Evolutionary conservation across 2,113 vertebrate genomes (phyloP).

Genomic region (Phocoena phocoena): DNA sequence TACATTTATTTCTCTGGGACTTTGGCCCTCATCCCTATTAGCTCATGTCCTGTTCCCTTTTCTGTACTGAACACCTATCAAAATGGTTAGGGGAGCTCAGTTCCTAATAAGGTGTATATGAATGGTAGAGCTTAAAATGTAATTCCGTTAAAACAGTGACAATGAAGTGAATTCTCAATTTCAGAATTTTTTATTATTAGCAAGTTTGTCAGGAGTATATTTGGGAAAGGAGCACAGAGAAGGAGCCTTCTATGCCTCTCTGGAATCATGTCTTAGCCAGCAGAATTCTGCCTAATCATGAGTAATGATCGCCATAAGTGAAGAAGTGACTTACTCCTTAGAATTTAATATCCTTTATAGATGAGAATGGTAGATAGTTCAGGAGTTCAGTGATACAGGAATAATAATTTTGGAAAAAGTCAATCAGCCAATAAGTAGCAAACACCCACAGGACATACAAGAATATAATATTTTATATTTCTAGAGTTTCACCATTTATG

Average conservation of each 20-base stretch:
- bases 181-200: background rate
- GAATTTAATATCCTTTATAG: background rate
- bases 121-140: background rate
- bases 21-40: background rate
- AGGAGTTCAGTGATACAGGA: background rate
- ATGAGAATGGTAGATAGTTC: background rate
- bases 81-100: background rate
- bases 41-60: background rate
- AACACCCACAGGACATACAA: background rate
- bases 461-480: background rate
- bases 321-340: background rate
- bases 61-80: background rate
- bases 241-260: background rate
- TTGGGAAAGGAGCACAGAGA: background rate
- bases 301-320: background rate
- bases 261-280: background rate
- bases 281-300: background rate
- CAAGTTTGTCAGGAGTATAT: background rate
- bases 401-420: background rate
- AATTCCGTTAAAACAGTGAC: background rate
- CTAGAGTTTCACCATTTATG: background rate
- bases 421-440: background rate
- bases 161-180: background rate
- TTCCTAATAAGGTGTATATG: background rate
- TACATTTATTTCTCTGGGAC: background rate